A percentile compares a stretch with the other conserved stretches of the same genome.
Conservation (phyloP, 2,113 vertebrate genomes). For the Sakesphorus luctuosus region DNA sequence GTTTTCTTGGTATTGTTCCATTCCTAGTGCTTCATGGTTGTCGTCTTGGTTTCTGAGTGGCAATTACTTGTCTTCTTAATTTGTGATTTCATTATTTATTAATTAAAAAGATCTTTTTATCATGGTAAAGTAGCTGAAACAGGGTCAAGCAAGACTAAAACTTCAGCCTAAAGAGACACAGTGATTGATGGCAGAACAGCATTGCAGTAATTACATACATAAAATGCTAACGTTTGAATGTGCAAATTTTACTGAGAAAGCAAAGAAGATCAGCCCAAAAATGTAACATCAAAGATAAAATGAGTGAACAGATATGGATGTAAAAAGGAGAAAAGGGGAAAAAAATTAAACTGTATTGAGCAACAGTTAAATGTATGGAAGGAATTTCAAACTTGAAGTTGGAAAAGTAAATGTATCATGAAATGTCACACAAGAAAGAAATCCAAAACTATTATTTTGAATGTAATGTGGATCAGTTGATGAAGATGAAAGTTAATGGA, state of each 20-base stretch:
- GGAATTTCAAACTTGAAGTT: neutral
- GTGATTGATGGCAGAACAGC: neutral
- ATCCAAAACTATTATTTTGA: neutral
- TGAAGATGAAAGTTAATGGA: neutral
- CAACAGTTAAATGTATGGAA: neutral
- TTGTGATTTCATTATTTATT: neutral
- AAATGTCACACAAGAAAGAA: neutral
- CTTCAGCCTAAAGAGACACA: neutral
- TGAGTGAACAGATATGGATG: neutral
- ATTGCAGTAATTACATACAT: neutral
- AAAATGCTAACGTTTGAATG: neutral
- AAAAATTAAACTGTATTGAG: neutral
- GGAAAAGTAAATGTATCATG: neutral
- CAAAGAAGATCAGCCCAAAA: neutral
- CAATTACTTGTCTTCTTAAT: neutral
- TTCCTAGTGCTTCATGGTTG: neutral
- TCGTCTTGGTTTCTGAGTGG: neutral
- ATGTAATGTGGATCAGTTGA: neutral
- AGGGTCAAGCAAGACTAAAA: neutral
- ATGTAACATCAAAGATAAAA: neutral
- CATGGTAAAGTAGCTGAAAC: neutral
- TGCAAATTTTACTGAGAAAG: neutral
- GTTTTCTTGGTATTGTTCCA: neutral
- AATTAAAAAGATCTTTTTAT: neutral
- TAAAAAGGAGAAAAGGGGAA: neutral